phyloP scores from a whole-genome alignment of 2,113 vertebrate species.

The Sebastes fasciatus region DNA sequence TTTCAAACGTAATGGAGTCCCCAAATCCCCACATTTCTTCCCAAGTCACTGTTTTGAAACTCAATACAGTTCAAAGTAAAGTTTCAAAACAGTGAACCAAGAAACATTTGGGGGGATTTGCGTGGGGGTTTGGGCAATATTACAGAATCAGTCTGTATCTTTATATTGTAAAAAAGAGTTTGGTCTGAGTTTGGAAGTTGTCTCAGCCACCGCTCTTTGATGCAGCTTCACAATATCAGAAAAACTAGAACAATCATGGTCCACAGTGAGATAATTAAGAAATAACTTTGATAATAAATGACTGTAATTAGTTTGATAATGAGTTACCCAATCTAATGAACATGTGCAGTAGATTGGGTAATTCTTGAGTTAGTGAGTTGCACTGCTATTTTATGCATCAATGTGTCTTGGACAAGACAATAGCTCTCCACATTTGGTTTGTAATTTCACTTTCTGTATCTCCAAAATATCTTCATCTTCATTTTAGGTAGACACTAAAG shows the following conservation, averaged over 20 bases:
- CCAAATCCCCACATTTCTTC: slow-evolving; percentile 4
- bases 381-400: neutral
- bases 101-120: neutral
- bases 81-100: neutral
- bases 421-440: neutral
- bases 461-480: neutral
- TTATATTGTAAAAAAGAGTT: neutral
- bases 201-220: neutral
- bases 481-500: neutral
- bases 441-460: neutral
- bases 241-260: neutral
- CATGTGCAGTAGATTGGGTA: neutral
- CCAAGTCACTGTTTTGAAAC: neutral
- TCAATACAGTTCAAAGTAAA: neutral
- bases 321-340: neutral
- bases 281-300: neutral
- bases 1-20: neutral
- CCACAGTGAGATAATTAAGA: neutral
- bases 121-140: neutral
- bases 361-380: neutral
- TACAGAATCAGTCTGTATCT: neutral
- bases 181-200: neutral
- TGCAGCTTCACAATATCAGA: neutral
- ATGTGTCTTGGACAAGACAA: neutral
- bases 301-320: slow-evolving; percentile 1